Evolutionary conservation across 23 tunicate species (phyloP), one percentile per base, ranked within the genome.

Genomic region (Trididemnum miniatum): DNA sequence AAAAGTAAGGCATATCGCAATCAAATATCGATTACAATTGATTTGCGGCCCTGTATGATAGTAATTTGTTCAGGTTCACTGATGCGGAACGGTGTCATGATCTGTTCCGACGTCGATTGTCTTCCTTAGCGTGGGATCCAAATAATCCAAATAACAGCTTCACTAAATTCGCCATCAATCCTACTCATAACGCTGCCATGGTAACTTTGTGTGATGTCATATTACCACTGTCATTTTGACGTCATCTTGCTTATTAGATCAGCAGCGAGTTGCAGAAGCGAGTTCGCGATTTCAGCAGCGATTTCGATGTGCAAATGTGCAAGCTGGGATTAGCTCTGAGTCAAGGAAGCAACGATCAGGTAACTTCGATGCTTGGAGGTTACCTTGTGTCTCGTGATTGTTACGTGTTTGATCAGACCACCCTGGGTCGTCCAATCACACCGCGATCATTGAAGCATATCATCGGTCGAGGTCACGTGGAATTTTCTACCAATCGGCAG

Each of bases 401-500:
- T 49, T 9, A 49, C 57, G 12, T 18, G 12, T 49, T 12, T 49
- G 15, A 49, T 49, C 57, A 49, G 57, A 18, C 67, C 67, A 4
- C 23, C n/a, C 37, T 30, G 18, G 29, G 12, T 39, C 79, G n/a
- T 2, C 23, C 82, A 20, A 77, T 77, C 23, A 54, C 82, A 23
- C 98, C 98, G 0, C 69, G 81, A 20, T 12, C 79, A 54, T 32
- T 93, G 36, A 88, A 88, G 52, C 79, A 80, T 20, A 73, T 88
- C 0, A 71, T 93, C 38, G 98, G 98, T 0, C 78, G 71, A 65
- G 90, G 82, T 31, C 99, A 96, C 72, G 54, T 79, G 3, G 99
- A 96, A 35, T 96, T 96, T 78, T 85, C 87, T 31, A 87, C 97
- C 23, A 91, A 80, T 32, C 74, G 86, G 34, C 99, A 96, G 76